Evolutionary conservation across 2,888 invertebrate genomes (phyloP).

Genomic region (Volucella inanis): DNA sequence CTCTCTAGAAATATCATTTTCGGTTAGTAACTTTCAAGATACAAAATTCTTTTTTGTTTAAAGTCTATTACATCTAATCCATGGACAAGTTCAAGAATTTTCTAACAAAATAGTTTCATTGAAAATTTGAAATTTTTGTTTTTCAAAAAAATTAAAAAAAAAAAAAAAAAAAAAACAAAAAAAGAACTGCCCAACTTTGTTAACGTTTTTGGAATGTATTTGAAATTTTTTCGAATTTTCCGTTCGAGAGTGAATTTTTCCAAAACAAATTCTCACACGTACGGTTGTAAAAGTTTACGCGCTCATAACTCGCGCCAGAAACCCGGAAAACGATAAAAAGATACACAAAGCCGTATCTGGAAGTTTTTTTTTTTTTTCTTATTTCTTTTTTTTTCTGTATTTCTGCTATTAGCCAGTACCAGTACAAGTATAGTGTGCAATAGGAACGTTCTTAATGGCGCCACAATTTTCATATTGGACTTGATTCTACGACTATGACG

Average conservation of each 20-base stretch:
- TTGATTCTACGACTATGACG: slow-evolving; percentile 50
- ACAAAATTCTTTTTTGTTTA: slow-evolving; percentile 6
- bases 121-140: slow-evolving; percentile 15
- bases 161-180: not conserved
- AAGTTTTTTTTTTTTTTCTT: slow-evolving; percentile 10
- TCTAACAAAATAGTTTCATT: not conserved
- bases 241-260: slow-evolving; percentile 23
- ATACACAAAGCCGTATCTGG: slow-evolving; percentile 58
- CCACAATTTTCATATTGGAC: slow-evolving; percentile 61
- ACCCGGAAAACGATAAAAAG: slow-evolving; percentile 70
- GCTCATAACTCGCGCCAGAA: slow-evolving; percentile 70
- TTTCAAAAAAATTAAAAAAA: slow-evolving; percentile 5
- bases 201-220: slow-evolving; percentile 16
- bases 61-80: too few species aligned
- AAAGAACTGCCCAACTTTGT: slow-evolving; percentile 17
- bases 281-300: slow-evolving; percentile 68
- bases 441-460: slow-evolving; percentile 69
- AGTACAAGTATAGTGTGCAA: slow-evolving; percentile 18
- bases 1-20: slow-evolving; percentile 76
- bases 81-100: slow-evolving; percentile 3
- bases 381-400: too few species aligned
- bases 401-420: too few species aligned
- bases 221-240: not conserved
- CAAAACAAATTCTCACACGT: slow-evolving; percentile 52
- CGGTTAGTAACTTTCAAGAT: slow-evolving; percentile 71